Evolutionary conservation across 1,140 invertebrate species (phyloP), one percentile per base, ranked within the genome.

Genomic region (Leptinotarsa lineolata): DNA sequence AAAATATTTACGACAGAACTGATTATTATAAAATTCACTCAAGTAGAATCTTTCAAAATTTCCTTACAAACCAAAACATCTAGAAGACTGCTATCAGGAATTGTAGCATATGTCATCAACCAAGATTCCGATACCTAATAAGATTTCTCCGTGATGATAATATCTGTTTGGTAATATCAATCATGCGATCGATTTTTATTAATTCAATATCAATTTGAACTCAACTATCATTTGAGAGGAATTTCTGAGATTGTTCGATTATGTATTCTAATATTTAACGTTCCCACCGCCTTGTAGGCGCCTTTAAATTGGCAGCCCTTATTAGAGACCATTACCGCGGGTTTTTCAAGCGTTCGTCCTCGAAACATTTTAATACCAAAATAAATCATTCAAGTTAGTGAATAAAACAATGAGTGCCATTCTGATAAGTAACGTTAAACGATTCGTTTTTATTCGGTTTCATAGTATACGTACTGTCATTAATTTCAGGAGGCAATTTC

Each of bases 271-370:
- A 24, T 21, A 68, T 18, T 66, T 66, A 22, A 39, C 46, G 68
- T 69, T 69, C 68, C 68, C 68, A 69, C 46, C 68, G 68, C 16
- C 70, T 58, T 22, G 15, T 20, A 60, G 58, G 70, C 58, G 58
- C 58, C 70, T 20, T 20, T 58, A 71, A 71, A 71, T 71, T 60
- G 60, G 64, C 64, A 66, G 64, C 64, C 64, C 64, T 44, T 66
- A 66, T 66, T 66, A 66, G 64, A 66, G 64, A 39, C 64, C 24
- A 66, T 66, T 44, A 18, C 39, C 18, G 3, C 39, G 22, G 22
- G 22, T 39, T 66, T 39, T 66, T 66, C 22, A 6, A 44, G 64
- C 22, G n/a, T 39, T 66, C 15, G n/a, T 54, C 48, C 4, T 54
- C 16, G 48, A 18, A 54, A 54, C 48, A n/a, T 16, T 54, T 54